phyloP scores from a whole-genome alignment of 2,113 vertebrate species.

The Carettochelys insculpta region DNA sequence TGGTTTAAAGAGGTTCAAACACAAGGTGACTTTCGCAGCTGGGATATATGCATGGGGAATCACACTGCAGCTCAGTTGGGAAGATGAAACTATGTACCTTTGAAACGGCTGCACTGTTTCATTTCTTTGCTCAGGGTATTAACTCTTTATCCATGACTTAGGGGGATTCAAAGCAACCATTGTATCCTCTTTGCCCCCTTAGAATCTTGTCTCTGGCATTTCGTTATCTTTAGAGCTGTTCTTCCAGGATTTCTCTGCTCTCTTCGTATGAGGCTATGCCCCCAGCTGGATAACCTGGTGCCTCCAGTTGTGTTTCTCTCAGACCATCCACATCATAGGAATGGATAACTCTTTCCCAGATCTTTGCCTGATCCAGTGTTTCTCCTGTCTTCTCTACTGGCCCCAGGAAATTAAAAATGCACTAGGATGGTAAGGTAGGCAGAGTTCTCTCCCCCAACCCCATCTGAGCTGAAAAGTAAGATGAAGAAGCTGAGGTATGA shows the following conservation, averaged over 20 bases:
- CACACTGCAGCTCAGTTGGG: neutral
- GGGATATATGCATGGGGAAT: neutral
- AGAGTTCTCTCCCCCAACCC: too few relatives aligned
- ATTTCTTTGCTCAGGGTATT: neutral
- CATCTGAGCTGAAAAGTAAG: neutral
- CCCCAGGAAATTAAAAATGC: neutral
- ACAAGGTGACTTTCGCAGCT: neutral
- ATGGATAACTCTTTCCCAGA: neutral
- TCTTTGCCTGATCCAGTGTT: neutral
- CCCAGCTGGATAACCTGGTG: neutral
- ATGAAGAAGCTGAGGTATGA: neutral
- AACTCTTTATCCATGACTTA: neutral
- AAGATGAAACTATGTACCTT: neutral
- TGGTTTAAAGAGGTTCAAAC: too few relatives aligned
- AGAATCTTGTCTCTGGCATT: neutral
- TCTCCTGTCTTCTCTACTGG: neutral
- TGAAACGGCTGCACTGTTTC: rapidly evolving
- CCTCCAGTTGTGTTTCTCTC: neutral
- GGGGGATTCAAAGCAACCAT: neutral
- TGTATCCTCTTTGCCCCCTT: neutral
- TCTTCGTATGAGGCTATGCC: neutral
- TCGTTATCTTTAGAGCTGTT: neutral
- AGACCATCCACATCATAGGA: neutral
- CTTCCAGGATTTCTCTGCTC: neutral
- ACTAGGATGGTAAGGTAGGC: neutral